Evolutionary conservation across 1,140 invertebrate genomes (phyloP), one percentile per base, ranked within the genome.

Genomic region (Bathynomus jamesi): DNA sequence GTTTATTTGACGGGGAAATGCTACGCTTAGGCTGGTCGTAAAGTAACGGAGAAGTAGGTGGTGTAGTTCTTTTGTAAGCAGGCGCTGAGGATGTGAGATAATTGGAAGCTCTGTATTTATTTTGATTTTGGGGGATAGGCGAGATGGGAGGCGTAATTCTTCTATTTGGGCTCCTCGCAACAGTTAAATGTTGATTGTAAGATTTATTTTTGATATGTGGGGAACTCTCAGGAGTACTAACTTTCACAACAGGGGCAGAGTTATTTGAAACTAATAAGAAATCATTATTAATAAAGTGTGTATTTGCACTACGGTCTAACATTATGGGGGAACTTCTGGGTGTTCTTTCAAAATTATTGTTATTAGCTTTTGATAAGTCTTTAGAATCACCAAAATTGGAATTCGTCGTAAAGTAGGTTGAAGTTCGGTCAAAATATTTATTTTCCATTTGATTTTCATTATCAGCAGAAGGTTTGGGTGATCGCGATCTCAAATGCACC

Each of bases 401-500:
- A 5, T 53, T 21, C 5, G 2, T 21, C 2, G 2, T 5, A n/a
- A n/a, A n/a, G n/a, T n/a, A n/a, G n/a, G n/a, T n/a, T n/a, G n/a
- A n/a, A n/a, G n/a, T n/a, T n/a, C n/a, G n/a, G n/a, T n/a, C n/a
- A n/a, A n/a, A n/a, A n/a, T n/a, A n/a, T n/a, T n/a, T n/a, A n/a
- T n/a, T n/a, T n/a, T n/a, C n/a, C n/a, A n/a, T n/a, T n/a, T n/a
- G n/a, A n/a, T n/a, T n/a, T n/a, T n/a, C n/a, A n/a, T n/a, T n/a
- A n/a, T n/a, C n/a, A 10, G 61, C 27, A 31, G 69, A 8, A 25
- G 61, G 61, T 62, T 4, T 69, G 31, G 25, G 40, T 61, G 25
- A 32, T 32, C 4, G 53, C 13, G 67, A 53, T 53, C 40, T 65
- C 13, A 73, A 21, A 25, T 29, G 62, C 40, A 73, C 72, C 13